Evolutionary conservation across 2,888 invertebrate genomes (phyloP).

Genomic region (Portevinia maculata): DNA sequence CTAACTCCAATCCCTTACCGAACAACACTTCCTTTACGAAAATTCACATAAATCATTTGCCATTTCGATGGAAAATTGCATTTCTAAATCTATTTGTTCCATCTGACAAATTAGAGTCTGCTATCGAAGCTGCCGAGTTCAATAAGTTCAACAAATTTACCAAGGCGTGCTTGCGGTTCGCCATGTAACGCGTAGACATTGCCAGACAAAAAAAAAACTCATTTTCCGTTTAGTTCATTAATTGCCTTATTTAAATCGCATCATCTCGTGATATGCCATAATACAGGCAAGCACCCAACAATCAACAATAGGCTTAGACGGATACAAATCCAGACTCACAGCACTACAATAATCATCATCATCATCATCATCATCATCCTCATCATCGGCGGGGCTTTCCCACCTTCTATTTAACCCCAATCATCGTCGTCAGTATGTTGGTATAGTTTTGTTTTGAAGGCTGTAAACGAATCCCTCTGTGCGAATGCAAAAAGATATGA

Average conservation of each 20-base stretch:
- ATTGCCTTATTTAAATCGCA: slow-evolving; percentile 71
- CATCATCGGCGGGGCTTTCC: slow-evolving; percentile 61
- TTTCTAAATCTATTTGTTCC: slow-evolving; percentile 67
- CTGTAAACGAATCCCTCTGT: slow-evolving; percentile 42
- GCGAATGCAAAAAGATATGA: not conserved
- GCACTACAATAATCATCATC: not conserved
- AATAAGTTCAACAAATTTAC: slow-evolving; percentile 57
- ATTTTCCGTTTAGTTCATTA: slow-evolving; percentile 60
- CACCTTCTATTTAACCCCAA: slow-evolving; percentile 74
- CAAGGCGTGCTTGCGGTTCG: slow-evolving; percentile 46
- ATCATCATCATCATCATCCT: slow-evolving; percentile 2
- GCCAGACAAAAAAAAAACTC: slow-evolving; percentile 17
- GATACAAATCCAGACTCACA: slow-evolving; percentile 17
- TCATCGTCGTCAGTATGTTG: slow-evolving; percentile 70
- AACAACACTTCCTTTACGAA: slow-evolving; percentile 2
- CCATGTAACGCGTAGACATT: not conserved
- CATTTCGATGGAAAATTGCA: slow-evolving; percentile 63
- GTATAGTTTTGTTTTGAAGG: slow-evolving; percentile 69
- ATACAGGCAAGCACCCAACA: not conserved
- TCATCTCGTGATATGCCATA: slow-evolving; percentile 73
- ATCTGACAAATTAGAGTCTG: slow-evolving; percentile 67
- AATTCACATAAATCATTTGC: slow-evolving; percentile 63
- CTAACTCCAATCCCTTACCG: not conserved
- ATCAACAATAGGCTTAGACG: slow-evolving; percentile 14
- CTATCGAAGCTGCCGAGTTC: slow-evolving; percentile 37